Base-by-base conservation (phyloP, 2,888 invertebrate genomes). In the Thysanoteuthis rhombus region DNA sequence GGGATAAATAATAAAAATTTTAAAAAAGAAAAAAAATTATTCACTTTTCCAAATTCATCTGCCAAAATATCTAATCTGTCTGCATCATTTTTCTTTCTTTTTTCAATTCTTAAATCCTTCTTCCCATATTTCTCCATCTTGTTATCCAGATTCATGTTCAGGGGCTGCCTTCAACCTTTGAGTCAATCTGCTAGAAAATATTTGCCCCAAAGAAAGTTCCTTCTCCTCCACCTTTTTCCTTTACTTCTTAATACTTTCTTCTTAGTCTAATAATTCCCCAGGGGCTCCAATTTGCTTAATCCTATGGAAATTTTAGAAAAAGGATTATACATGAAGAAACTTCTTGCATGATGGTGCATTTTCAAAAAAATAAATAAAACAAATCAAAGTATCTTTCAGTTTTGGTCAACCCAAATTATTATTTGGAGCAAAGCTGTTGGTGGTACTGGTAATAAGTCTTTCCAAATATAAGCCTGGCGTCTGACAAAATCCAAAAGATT, bases 221-320 rank as follows among this genome's bases (percentile, higher is more conserved):
- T n/a, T 75, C 36, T n/a, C 8, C n/a, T n/a, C n/a, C 75, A n/a
- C n/a, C 75, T 52, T 52, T 52, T 52, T 25, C 52, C 19, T 75
- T 75, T 75, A n/a, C 75, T 75, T 75, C 75, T 75, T 75, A 75
- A 75, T n/a, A 75, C 75, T 75, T 75, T 75, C n/a, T 75, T 75
- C 75, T 75, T 75, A 75, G 75, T 75, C n/a, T 75, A 75, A 75
- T 75, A 75, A 75, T 75, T 75, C 75, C 75, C 75, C 75, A 75
- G n/a, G n/a, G 75, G 75, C n/a, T 75, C 75, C 75, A 75, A 75
- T 75, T 75, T 75, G 75, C 75, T 75, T 75, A 75, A 75, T 75
- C 75, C 75, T 75, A 75, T 75, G 75, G 75, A 75, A 75, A 75
- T 75, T 75, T 75, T 75, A 75, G 75, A 75, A 75, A n/a, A n/a